Base-by-base conservation (phyloP, 1,140 invertebrate species). In the Delia radicum region DNA sequence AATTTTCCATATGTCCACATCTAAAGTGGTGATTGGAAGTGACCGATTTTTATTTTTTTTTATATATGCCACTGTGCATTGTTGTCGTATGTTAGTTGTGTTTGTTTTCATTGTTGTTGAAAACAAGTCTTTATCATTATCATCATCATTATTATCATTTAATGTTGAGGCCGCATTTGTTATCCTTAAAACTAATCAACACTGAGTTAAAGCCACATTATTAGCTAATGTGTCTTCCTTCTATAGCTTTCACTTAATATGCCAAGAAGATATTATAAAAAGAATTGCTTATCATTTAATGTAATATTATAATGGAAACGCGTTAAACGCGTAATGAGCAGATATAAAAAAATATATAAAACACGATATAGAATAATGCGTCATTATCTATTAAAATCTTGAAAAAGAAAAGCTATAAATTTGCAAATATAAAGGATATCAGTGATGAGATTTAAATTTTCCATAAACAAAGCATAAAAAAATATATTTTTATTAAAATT, bases 171-270 rank as follows among this genome's bases (percentile, higher is more conserved):
- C 48, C 48, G 48, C 48, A 55, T 55, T 55, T 55, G 48, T 55
- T 55, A 55, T 55, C 48, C 48, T 55, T 55, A 55, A 55, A 55
- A 55, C 48, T 55, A 55, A 55, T 55, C 48, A 55, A 55, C 48
- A 55, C 48, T 55, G 48, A 55, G 48, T 55, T 55, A 55, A 55
- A 55, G 48, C 48, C 48, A 55, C 48, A 55, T 55, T 55, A 55
- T 55, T 55, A 55, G 48, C 24, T 55, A 55, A 55, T 55, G 48
- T 55, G 21, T 55, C 48, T 55, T 42, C n/a, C 37, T 33, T 33
- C 18, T 55, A 5, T 5, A 15, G 12, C 42, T 55, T 21, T 55
- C 8, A 5, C 48, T 24, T 55, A 2, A 2, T 18, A n/a, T 8
- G 48, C n/a, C n/a, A 55, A 21, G 33, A 13, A 37, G 13, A 37